Conservation (phyloP, 2,888 invertebrate species). For the Drosophila borborema region DNA sequence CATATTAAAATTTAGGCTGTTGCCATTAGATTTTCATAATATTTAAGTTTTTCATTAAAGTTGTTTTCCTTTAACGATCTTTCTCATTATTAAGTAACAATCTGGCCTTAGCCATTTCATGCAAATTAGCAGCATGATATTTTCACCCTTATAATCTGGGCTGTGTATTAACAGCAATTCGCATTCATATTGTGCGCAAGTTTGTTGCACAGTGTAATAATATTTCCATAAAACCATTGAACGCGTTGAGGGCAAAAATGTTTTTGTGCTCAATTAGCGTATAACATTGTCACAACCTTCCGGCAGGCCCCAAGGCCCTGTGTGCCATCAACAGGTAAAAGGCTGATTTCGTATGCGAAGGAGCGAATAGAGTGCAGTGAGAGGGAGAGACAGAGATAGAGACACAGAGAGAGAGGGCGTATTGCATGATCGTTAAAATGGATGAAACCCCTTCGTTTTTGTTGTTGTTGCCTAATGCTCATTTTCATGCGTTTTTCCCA, state of each 20-base stretch:
- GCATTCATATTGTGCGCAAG: background rate
- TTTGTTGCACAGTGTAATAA: constrained; percentile 50
- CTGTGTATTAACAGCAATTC: background rate
- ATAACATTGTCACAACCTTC: constrained; percentile 80
- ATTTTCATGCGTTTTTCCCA: constrained; percentile 73
- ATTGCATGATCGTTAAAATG: constrained; percentile 61
- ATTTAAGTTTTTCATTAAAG: background rate
- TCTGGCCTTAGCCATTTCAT: background rate
- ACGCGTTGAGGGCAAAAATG: constrained; percentile 53
- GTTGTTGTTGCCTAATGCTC: constrained; percentile 51
- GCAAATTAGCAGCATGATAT: background rate
- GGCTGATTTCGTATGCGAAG: constrained; percentile 71
- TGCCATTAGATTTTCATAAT: background rate
- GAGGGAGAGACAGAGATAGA: background rate
- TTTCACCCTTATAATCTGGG: background rate
- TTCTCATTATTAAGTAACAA: too few species aligned
- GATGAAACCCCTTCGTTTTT: constrained; percentile 44
- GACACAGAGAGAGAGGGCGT: constrained; percentile 7
- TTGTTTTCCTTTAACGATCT: too few species aligned
- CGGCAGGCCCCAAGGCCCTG: constrained; percentile 37
- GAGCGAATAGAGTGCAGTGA: constrained; percentile 3
- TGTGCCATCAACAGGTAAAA: constrained; percentile 75
- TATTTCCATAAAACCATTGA: constrained; percentile 59
- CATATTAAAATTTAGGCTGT: background rate
- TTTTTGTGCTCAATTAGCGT: constrained; percentile 80